Percentiles rank a stretch among this genome's conserved stretches.
These are phyloP conservation scores for Caenorhabditis becei DNA, from an alignment of 2,888 invertebrate species.

Conservation along the genomic window DNA sequence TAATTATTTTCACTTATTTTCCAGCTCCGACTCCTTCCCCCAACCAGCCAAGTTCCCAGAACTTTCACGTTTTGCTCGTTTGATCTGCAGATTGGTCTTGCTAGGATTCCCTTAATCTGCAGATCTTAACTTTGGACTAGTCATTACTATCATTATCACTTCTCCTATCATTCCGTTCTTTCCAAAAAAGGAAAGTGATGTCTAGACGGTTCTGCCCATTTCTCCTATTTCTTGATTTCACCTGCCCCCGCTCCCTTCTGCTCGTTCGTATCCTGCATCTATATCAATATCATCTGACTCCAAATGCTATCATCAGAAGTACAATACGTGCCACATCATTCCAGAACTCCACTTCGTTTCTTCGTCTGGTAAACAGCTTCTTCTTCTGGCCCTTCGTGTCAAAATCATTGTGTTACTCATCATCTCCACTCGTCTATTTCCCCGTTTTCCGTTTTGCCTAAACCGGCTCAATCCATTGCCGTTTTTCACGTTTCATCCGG, in stretches of 20 bases:
- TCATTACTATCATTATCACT: too few relatives aligned
- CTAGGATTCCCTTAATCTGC: not conserved
- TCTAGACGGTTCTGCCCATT: too few relatives aligned
- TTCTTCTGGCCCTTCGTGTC: not conserved
- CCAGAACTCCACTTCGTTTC: not conserved
- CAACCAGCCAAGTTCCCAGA: not conserved
- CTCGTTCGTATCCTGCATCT: not conserved
- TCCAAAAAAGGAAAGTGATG: too few relatives aligned
- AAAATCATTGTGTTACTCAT: conserved; percentile 14
- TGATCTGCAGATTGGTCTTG: not conserved
- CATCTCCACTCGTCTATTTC: not conserved
- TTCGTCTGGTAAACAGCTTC: conserved; percentile 10
- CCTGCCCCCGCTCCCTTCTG: not conserved
- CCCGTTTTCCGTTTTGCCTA: not conserved
- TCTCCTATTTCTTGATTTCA: not conserved
- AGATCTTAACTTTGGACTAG: too few relatives aligned
- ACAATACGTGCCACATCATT: conserved; percentile 9
- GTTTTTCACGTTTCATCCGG: not conserved
- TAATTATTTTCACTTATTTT: conserved; percentile 10
- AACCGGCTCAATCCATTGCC: not conserved
- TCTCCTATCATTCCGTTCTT: too few relatives aligned
- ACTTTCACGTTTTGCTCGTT: not conserved
- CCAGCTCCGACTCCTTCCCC: not conserved
- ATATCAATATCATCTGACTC: not conserved
- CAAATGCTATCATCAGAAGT: not conserved